Conservation (phyloP, 1,140 invertebrate genomes). For the Neomicropteryx cornuta region DNA sequence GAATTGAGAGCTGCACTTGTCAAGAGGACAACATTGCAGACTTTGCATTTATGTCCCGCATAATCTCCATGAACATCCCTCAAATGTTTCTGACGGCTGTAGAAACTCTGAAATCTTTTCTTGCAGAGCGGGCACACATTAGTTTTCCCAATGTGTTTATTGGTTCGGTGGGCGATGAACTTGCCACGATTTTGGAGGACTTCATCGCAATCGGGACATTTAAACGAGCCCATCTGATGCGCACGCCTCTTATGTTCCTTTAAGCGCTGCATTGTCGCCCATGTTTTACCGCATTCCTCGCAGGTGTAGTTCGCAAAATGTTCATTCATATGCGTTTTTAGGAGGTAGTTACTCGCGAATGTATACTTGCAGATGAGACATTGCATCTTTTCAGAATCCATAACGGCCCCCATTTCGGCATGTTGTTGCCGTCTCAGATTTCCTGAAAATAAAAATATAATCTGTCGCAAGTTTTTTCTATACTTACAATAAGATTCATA, state of each 20-base stretch:
- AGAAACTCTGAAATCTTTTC: conserved; percentile 36
- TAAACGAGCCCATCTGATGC: conserved; percentile 44
- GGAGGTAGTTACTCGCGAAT: conserved; percentile 22
- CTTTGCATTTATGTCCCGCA: conserved; percentile 26
- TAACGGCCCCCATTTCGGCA: too few species aligned
- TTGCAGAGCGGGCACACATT: conserved; percentile 38
- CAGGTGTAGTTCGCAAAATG: conserved; percentile 46
- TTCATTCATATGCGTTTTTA: conserved; percentile 33
- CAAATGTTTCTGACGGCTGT: conserved; percentile 34
- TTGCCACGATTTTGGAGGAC: conserved; percentile 40
- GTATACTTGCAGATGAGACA: conserved; percentile 18
- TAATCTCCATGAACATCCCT: conserved; percentile 29
- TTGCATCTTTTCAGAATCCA: too few species aligned
- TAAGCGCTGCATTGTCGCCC: conserved; percentile 42
- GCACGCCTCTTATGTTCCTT: conserved; percentile 43
- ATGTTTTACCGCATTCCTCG: conserved; percentile 51
- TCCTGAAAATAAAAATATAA: too few species aligned
- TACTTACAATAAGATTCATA: too few species aligned
- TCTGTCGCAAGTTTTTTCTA: too few species aligned
- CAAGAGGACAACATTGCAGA: conserved; percentile 25
- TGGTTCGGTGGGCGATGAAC: conserved; percentile 29
- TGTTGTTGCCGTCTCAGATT: too few species aligned
- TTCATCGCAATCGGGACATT: conserved; percentile 70
- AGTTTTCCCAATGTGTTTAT: conserved; percentile 18
- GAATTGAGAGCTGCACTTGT: conserved; percentile 28